These are phyloP conservation scores for Agrotis clavis DNA, from an alignment of 2,888 invertebrate species.

Conservation along the genomic window DNA sequence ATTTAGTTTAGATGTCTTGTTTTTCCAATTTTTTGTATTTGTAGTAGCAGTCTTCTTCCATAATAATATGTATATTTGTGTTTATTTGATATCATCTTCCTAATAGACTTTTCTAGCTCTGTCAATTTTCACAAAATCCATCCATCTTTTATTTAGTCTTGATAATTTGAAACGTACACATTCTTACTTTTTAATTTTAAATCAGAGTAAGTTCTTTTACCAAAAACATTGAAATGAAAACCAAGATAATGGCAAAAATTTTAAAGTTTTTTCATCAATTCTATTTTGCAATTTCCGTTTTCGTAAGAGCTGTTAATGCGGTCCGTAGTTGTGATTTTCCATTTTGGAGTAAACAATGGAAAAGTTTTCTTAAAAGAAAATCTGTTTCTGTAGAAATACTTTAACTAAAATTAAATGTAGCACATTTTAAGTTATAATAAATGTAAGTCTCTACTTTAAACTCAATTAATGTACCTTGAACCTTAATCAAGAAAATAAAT, in stretches of 20 bases:
- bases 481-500: not conserved
- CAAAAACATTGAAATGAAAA: not conserved
- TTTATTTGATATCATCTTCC: too few species aligned
- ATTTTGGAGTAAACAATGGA: slow-evolving; percentile 10
- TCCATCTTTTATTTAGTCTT: not conserved
- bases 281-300: not conserved
- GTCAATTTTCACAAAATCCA: not conserved
- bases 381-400: not conserved
- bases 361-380: slow-evolving; percentile 2
- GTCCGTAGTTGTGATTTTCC: not conserved
- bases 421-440: not conserved
- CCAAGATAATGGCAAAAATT: not conserved
- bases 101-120: too few species aligned
- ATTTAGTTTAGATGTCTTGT: not conserved
- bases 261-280: not conserved
- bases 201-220: too few species aligned
- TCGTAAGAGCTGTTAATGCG: slow-evolving; percentile 17
- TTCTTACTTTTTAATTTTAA: not conserved
- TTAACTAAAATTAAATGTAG: not conserved
- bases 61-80: too few species aligned
- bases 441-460: not conserved
- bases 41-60: not conserved
- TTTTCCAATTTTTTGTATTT: not conserved
- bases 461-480: not conserved
- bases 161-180: not conserved